Evolutionary conservation across 2,888 invertebrate species (phyloP).

Genomic region (Ophioninae sp.): DNA sequence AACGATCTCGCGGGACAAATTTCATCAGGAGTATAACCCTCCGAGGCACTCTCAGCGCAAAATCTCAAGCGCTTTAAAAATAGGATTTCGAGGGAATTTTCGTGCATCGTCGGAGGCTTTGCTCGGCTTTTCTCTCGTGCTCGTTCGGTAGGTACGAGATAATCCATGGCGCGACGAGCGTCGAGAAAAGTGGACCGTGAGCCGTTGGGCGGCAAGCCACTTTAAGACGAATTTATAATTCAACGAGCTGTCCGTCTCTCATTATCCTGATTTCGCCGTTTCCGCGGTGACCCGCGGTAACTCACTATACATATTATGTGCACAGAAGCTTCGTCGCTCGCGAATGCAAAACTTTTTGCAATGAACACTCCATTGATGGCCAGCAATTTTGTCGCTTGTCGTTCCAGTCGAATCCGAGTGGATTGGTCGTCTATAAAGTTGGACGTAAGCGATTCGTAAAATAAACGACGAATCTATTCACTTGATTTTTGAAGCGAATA

Average conservation of each 20-base stretch:
- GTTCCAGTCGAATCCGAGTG: neutral
- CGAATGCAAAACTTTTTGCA: neutral
- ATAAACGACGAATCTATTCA: neutral
- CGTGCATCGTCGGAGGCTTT: constrained; percentile 5
- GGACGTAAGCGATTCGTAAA: neutral
- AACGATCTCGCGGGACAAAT: neutral
- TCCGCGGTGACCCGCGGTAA: constrained; percentile 46
- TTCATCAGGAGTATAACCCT: neutral
- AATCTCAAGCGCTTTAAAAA: constrained; percentile 22
- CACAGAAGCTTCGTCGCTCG: neutral
- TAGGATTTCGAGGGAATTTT: constrained; percentile 39
- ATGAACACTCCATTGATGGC: neutral
- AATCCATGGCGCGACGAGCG: constrained; percentile 1
- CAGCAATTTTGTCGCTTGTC: neutral
- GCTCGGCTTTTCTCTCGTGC: constrained; percentile 1
- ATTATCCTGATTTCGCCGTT: constrained; percentile 69
- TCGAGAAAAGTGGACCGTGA: constrained; percentile 46
- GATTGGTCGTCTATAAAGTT: neutral
- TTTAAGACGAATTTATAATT: constrained; percentile 70
- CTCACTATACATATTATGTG: neutral
- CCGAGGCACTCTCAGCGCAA: neutral
- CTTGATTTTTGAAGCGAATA: neutral
- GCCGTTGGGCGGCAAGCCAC: constrained; percentile 65
- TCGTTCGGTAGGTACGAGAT: neutral
- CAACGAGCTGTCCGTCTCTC: constrained; percentile 64